Evolutionary conservation across 2,797 vertebrate species (phyloP), one percentile per base, ranked within the genome.

Genomic region (Chrosomus eos): DNA sequence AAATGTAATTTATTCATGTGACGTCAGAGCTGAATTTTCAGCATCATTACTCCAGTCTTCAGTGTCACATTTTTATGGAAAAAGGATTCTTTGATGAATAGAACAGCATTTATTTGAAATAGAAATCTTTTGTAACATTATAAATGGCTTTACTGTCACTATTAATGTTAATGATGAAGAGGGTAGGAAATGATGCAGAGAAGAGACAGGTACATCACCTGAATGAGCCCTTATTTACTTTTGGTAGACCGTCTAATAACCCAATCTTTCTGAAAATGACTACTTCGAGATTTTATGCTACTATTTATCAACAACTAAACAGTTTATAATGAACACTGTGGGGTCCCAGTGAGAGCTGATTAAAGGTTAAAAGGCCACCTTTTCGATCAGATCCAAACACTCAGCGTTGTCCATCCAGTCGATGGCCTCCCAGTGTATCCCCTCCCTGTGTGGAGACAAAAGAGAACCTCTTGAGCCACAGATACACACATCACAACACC

Each of bases 351-450:
- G 23, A 45, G 40, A 36, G n/a, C 82, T 51, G 18, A 58, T 26
- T 55, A 68, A 79, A 36, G 31, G 74, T 40, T n/a, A 67, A 79
- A 73, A 16, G 51, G 76, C 91, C 90, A 97, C 95, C 95, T 96
- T 96, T 87, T 96, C 95, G 7, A 96, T 94, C 72, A 96, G 94
- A 89, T 96, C 95, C 90, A 96, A 89, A 88, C 95, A 96, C 77
- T 96, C 95, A n/a, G 95, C 95, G 38, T 96, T 96, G 90, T 96
- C 95, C 95, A 96, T 95, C 95, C 95, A 96, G 88, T 96, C 95
- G 86, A 96, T 96, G 66, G 94, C 95, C 88, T 96, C 95, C 95
- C 95, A 96, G 89, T 89, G 92, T 88, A 96, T 95, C 36, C 95
- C 95, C 88, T 96, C 95, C 90, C 95, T 96, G 89, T 31, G 62